phyloP scores from a whole-genome alignment of 2,888 invertebrate genomes.

The Dicyrtomina minuta region DNA sequence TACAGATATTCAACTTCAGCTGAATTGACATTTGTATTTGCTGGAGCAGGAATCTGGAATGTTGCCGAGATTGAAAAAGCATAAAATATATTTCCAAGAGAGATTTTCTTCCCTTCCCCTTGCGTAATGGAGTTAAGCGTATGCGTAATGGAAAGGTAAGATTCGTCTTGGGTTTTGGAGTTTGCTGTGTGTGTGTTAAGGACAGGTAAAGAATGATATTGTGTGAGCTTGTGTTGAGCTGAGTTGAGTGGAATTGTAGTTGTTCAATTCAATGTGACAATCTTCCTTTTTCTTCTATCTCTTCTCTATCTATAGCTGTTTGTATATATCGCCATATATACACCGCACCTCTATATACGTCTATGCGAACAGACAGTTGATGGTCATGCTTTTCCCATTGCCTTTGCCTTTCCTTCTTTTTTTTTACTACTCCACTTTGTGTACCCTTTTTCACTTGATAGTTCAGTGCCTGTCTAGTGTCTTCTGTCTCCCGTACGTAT shows the following conservation, averaged over 20 bases:
- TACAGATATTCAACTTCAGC: no score
- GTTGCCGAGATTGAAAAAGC: background rate
- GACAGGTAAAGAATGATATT: conserved; percentile 7
- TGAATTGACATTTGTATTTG: no score
- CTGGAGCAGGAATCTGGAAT: no score
- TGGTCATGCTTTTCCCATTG: no score
- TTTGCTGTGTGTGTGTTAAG: no score
- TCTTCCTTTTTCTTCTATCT: conserved; percentile 10
- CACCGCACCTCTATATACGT: background rate
- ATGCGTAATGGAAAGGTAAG: background rate
- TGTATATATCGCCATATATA: background rate
- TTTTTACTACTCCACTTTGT: no score
- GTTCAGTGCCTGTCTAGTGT: no score
- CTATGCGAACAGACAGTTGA: no score
- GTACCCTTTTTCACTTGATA: no score
- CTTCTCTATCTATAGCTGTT: no score
- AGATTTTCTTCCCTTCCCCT: background rate
- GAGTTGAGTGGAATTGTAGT: conserved; percentile 24
- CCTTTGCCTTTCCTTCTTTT: no score
- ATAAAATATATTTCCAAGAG: background rate
- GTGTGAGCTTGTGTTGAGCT: conserved; percentile 8
- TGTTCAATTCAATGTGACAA: conserved; percentile 27
- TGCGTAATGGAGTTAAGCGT: background rate
- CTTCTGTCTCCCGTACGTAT: no score
- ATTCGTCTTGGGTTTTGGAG: background rate